Conservation (phyloP, 2,113 vertebrate genomes). For the Salvelinus namaycush region DNA sequence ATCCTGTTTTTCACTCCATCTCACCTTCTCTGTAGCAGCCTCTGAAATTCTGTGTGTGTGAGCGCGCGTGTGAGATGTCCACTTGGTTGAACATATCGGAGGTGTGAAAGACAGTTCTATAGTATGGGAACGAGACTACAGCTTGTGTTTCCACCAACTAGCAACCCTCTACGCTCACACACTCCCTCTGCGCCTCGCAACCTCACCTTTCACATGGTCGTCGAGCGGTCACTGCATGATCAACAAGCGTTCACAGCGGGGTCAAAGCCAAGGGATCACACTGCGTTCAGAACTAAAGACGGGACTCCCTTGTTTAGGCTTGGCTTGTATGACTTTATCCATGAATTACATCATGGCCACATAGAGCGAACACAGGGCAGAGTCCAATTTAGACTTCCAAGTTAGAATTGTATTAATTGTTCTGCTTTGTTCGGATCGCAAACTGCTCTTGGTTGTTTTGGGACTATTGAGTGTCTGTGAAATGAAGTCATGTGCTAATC, state of each 20-base stretch:
- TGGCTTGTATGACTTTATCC: too few species aligned
- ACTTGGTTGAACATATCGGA: constrained; percentile 26
- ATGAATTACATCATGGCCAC: too few species aligned
- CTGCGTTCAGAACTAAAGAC: background rate
- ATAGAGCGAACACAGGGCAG: too few species aligned
- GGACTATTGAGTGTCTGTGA: background rate
- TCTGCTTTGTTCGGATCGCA: background rate
- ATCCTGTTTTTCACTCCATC: background rate
- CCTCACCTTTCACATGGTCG: background rate
- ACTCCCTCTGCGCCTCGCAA: background rate
- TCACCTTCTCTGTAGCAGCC: background rate
- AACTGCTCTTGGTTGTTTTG: background rate
- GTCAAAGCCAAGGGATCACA: background rate
- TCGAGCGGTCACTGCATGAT: background rate
- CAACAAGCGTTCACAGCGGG: background rate
- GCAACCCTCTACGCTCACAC: background rate
- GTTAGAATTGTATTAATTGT: too few species aligned
- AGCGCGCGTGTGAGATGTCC: constrained; percentile 27
- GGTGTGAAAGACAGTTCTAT: constrained; percentile 28
- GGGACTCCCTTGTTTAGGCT: background rate
- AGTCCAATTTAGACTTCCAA: too few species aligned
- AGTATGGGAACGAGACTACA: too few species aligned
- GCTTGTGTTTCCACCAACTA: background rate
- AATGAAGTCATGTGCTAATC: background rate
- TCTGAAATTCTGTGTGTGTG: background rate